Conservation (phyloP, 2,113 vertebrate genomes). For the Rhinolophus ferrumequinum region DNA sequence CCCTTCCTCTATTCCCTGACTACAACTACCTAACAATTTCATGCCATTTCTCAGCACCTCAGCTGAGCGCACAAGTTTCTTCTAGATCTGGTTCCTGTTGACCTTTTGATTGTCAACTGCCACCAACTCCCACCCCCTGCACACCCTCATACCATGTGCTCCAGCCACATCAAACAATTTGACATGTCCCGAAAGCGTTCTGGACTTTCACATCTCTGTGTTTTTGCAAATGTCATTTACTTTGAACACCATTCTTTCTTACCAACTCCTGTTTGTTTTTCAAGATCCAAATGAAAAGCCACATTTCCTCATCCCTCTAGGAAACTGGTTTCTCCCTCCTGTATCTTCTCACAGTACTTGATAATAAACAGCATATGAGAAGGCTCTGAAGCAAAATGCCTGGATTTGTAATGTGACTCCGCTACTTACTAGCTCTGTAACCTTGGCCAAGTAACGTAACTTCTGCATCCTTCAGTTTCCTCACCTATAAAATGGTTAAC, state of each 20-base stretch:
- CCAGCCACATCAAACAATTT: neutral
- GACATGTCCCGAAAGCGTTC: neutral
- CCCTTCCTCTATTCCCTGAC: neutral
- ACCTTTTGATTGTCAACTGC: constrained; percentile 12
- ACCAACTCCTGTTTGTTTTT: constrained; percentile 42
- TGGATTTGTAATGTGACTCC: neutral
- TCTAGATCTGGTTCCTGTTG: neutral
- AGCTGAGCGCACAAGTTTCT: neutral
- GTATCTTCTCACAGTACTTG: neutral
- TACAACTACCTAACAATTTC: constrained; percentile 15
- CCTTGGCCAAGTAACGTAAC: neutral
- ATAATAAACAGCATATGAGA: neutral
- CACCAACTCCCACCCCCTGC: neutral
- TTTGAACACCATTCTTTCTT: neutral
- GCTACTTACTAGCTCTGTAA: neutral
- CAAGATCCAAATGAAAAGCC: neutral
- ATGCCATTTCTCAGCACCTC: neutral
- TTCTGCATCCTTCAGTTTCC: neutral
- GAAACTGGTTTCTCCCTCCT: neutral
- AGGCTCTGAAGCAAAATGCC: neutral
- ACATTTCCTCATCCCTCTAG: neutral
- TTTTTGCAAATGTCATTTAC: constrained; percentile 21
- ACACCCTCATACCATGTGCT: neutral
- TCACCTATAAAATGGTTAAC: neutral
- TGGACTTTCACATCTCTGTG: neutral